Base-by-base conservation (phyloP, 2,113 vertebrate genomes). In the Strigops habroptila region DNA sequence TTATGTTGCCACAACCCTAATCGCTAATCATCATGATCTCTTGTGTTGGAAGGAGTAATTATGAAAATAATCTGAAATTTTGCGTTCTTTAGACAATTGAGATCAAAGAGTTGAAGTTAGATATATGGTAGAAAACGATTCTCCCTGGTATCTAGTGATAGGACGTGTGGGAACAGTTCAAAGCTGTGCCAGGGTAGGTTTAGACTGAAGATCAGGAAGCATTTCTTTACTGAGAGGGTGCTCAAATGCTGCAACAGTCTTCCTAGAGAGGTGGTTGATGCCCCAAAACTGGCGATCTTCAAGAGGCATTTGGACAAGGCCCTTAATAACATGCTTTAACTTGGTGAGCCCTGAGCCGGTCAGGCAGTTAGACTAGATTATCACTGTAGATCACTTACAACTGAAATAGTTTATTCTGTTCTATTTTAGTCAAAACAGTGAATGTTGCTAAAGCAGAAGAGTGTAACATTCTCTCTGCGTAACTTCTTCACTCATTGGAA, bases 101-200 rank as follows among this genome's bases (percentile, higher is more conserved):
- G n/a, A 55, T 75, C 11, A 65, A n/a, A 64, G 30, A 46, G 24
- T 19, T 77, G 37, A 68, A 89, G 17, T 52, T 48, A 60, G 31
- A 23, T 88, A 7, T 13, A 0, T 3, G 9, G 22, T 59, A 52
- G 60, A 27, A 75, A 24, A 22, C 4, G 19, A 4, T 43, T 69
- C 23, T 67, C 5, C 7, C 16, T 25, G 22, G 35, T 12, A 22
- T 30, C 24, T 22, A 27, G 48, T 2, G 22, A 18, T 2, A 51
- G 23, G 41, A 18, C 2, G 1, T 1, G 0, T 9, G 13, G 31
- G 8, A 65, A 13, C 27, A 31, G 39, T 6, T 53, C 71, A 48
- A 21, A 68, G 43, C 22, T 88, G 69, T 2, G 0, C 14, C 25
- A 84, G 30, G 33, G 15, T 31, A 48, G 21, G 22, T 39, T 76